phyloP scores from a whole-genome alignment of 2,888 invertebrate genomes.

The Congeria kusceri region DNA sequence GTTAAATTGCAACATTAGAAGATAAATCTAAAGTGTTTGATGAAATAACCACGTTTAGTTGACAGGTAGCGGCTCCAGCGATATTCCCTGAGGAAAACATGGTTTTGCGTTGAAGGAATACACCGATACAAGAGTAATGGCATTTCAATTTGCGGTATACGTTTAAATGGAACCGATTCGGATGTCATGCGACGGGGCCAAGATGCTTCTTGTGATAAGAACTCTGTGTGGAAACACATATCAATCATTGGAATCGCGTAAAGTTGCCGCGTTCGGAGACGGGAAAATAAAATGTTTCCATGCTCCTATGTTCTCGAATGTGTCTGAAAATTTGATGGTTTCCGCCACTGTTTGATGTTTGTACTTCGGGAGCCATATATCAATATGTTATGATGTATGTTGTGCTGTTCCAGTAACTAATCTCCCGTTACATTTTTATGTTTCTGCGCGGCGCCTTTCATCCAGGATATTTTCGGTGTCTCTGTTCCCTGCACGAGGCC shows the following conservation, averaged over 20 bases:
- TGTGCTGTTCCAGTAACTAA: no score
- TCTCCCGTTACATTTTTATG: no score
- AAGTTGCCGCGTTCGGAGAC: no score
- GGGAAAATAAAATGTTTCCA: no score
- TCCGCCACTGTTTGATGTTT: no score
- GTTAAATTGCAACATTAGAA: slow-evolving; percentile 64
- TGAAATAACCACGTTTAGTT: slow-evolving; percentile 61
- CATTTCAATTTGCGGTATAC: slow-evolving; percentile 62
- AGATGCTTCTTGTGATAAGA: slow-evolving; percentile 53
- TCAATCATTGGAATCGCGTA: slow-evolving; percentile 35
- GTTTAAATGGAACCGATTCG: slow-evolving; percentile 50
- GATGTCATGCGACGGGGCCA: slow-evolving; percentile 24
- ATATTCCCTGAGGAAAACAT: slow-evolving; percentile 58
- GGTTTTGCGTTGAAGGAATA: slow-evolving; percentile 45
- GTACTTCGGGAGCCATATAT: no score
- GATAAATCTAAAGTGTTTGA: slow-evolving; percentile 64
- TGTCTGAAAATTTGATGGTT: no score
- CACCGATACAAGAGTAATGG: slow-evolving; percentile 56
- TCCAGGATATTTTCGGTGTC: no score
- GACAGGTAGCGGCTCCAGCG: slow-evolving; percentile 61
- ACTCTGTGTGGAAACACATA: slow-evolving; percentile 49
- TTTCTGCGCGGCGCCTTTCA: no score
- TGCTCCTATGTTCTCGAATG: no score
- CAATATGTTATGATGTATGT: no score
- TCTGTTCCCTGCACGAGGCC: no score